A percentile compares a stretch with the other conserved stretches of the same genome.
These are phyloP conservation scores for Onychostoma macrolepis DNA, from an alignment of 2,113 vertebrate species.

Conservation along the genomic window DNA sequence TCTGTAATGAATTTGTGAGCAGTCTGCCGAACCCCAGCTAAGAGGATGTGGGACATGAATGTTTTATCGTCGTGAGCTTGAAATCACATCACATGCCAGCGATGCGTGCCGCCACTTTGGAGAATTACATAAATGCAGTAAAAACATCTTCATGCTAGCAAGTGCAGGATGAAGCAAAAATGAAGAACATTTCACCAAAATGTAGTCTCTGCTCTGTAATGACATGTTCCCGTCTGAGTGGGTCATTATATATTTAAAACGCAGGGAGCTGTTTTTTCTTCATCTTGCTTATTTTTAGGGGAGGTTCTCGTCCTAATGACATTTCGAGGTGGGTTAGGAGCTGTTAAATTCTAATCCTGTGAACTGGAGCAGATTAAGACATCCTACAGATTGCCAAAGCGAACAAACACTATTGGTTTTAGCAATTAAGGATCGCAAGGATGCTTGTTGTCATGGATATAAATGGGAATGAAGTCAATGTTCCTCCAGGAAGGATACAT, in stretches of 20 bases:
- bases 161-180: slow-evolving; percentile 32
- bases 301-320: background rate
- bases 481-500: slow-evolving; percentile 12
- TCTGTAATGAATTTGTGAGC: slow-evolving; percentile 56
- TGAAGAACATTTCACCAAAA: slow-evolving; percentile 28
- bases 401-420: slow-evolving; percentile 33
- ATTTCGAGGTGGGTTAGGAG: slow-evolving; percentile 7
- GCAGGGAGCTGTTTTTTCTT: background rate
- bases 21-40: slow-evolving; percentile 27
- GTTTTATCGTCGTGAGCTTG: slow-evolving; percentile 54
- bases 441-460: slow-evolving; percentile 45
- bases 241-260: slow-evolving; percentile 55
- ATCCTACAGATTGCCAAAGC: slow-evolving; percentile 28
- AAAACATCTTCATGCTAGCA: slow-evolving; percentile 41
- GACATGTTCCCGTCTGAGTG: slow-evolving; percentile 1
- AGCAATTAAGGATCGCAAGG: slow-evolving; percentile 46
- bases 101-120: slow-evolving; percentile 53
- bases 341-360: slow-evolving; percentile 45
- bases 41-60: slow-evolving; percentile 41
- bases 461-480: slow-evolving; percentile 15
- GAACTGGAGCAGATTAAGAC: slow-evolving; percentile 39
- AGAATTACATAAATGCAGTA: slow-evolving; percentile 61
- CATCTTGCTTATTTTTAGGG: background rate
- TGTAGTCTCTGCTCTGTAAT: slow-evolving; percentile 20
- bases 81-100: slow-evolving; percentile 56